A percentile compares a stretch with the other conserved stretches of the same genome.
These are phyloP conservation scores for Zaprionus tsacasi DNA, from an alignment of 1,140 invertebrate genomes.

Conservation along the genomic window DNA sequence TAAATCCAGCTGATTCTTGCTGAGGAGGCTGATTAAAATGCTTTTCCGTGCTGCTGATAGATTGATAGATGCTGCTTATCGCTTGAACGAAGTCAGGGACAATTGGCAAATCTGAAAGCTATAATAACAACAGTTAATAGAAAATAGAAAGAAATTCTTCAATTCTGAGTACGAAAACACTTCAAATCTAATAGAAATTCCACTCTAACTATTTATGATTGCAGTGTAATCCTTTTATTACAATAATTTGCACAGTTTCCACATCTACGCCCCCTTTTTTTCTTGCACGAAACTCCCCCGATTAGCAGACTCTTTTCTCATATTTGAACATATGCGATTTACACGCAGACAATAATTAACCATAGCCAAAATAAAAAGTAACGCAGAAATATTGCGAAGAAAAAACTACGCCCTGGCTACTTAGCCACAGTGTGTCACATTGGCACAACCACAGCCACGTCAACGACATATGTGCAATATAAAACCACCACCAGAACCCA, in stretches of 20 bases:
- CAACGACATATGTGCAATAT: constrained; percentile 75
- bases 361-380: constrained; percentile 59
- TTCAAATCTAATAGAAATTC: neutral
- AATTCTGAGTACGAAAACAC: too few species aligned
- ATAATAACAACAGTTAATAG: too few species aligned
- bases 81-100: too few species aligned
- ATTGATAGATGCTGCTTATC: too few species aligned
- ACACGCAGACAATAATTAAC: constrained; percentile 71
- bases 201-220: neutral
- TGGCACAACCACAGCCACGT: constrained; percentile 63
- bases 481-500: constrained; percentile 50
- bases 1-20: constrained; percentile 32
- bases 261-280: neutral
- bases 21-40: constrained; percentile 11
- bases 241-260: neutral
- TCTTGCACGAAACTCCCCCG: neutral
- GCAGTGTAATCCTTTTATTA: neutral
- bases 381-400: constrained; percentile 35
- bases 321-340: constrained; percentile 73
- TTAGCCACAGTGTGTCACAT: constrained; percentile 50
- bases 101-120: too few species aligned
- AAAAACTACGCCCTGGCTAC: constrained; percentile 65
- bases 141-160: too few species aligned
- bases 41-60: too few species aligned
- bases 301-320: constrained; percentile 14